Percentiles rank a stretch among this genome's conserved stretches.
Conservation (phyloP, 2,113 vertebrate genomes). For the Carassius auratus region DNA sequence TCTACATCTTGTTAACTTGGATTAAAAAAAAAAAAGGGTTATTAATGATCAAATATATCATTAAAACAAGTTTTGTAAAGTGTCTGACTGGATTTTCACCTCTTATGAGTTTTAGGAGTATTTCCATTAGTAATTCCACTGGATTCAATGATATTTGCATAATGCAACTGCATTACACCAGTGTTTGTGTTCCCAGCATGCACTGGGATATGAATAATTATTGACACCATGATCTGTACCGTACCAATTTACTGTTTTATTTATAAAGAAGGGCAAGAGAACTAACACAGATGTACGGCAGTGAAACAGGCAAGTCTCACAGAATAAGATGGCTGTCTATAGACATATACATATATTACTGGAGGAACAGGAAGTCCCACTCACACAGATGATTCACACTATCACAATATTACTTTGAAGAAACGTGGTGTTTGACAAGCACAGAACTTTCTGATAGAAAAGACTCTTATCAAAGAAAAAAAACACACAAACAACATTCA, state of each 20-base stretch:
- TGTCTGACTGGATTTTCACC: not conserved
- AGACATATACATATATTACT: conserved; percentile 72
- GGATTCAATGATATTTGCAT: not conserved
- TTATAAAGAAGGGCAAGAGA: conserved; percentile 64
- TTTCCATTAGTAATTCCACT: not conserved
- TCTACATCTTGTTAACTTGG: not conserved
- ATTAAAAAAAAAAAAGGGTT: not conserved
- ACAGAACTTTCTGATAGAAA: conserved; percentile 69
- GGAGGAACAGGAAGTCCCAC: conserved; percentile 71
- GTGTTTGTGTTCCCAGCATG: not conserved
- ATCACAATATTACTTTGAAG: conserved; percentile 64
- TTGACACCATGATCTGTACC: conserved; percentile 22
- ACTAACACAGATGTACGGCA: conserved; percentile 76
- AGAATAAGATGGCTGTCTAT: conserved; percentile 69
- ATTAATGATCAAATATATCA: not conserved
- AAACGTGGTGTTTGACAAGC: conserved; percentile 70
- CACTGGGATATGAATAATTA: not conserved
- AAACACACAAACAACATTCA: conserved; percentile 62
- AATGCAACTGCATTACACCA: not conserved
- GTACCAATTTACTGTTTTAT: conserved; percentile 76
- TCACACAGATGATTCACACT: conserved; percentile 57
- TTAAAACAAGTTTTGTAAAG: too few relatives aligned
- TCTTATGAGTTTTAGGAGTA: too few relatives aligned
- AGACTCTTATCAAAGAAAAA: conserved; percentile 66
- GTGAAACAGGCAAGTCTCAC: conserved; percentile 79